Evolutionary conservation across 1,140 invertebrate species (phyloP), one percentile per base, ranked within the genome.

Genomic region (Drosophila takahashii): DNA sequence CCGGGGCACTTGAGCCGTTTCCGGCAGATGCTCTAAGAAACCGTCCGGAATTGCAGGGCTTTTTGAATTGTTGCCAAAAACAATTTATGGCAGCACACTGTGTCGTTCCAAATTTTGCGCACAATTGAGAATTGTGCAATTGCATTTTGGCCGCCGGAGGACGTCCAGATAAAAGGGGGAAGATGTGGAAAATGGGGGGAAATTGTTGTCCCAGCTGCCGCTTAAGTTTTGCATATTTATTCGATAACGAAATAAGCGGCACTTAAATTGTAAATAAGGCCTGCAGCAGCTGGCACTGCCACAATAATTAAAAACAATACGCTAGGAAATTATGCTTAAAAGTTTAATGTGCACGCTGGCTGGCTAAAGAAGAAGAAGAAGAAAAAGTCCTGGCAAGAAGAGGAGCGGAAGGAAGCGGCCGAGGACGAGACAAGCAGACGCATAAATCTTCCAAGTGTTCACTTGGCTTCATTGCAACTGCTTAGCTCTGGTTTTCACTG

Each of bases 121-220:
- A 71, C 70, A 86, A 86, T 86, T 87, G 75, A 45, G 58, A 81
- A 86, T 81, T 78, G 78, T 86, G 83, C 81, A 86, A 86, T 86
- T 86, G 81, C 83, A 86, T 75, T 50, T 81, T 66, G 60, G 34
- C 34, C 18, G n/a, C 29, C 32, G 36, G 22, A 18, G 16, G 42
- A 15, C 13, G 26, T 29, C 7, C 58, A 56, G 58, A 48, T 45
- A 70, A 56, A 22, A 22, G 22, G 22, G 22, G 22, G 22, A 22
- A 22, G 3, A 22, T 22, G 22, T 22, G 22, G 22, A 22, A 22
- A 22, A 22, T 7, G 41, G 59, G 32, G 69, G 56, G 62, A 72
- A 75, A 61, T 48, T 41, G 48, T 41, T 45, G 48, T 75, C 62
- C 58, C 81, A 77, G 73, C 71, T 71, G 71, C 45, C 41, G 44